Evolutionary conservation across 2,888 invertebrate genomes (phyloP).

Genomic region (Leucophora obtusa): DNA sequence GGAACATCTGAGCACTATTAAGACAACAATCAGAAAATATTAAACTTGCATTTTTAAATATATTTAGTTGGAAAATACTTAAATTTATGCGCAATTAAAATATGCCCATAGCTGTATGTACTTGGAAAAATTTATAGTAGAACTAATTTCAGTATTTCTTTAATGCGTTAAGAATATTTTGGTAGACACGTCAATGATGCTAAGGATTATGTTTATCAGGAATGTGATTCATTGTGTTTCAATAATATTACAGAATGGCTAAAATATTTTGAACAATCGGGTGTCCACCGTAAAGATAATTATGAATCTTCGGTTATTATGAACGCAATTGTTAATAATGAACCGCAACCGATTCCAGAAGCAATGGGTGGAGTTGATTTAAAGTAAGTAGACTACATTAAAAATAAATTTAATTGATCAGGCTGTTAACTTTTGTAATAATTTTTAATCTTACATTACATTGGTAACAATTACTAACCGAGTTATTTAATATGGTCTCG

Average conservation of each 20-base stretch:
- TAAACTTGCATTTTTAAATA: too few species aligned
- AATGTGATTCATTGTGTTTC: slow-evolving; percentile 71
- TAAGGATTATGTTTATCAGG: slow-evolving; percentile 68
- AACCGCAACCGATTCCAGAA: slow-evolving; percentile 48
- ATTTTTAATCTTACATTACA: too few species aligned
- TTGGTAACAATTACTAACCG: too few species aligned
- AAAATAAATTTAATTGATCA: neutral
- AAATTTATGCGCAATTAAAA: too few species aligned
- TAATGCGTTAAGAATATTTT: slow-evolving; percentile 68
- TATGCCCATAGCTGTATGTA: too few species aligned
- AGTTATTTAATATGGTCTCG: too few species aligned
- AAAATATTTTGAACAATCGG: slow-evolving; percentile 66
- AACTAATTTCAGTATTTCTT: neutral
- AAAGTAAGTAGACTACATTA: slow-evolving; percentile 49
- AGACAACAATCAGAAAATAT: too few species aligned
- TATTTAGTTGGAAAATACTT: too few species aligned
- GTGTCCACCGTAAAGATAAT: slow-evolving; percentile 66
- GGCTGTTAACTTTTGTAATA: too few species aligned
- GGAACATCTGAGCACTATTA: too few species aligned
- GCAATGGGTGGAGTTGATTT: slow-evolving; percentile 58
- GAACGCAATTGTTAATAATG: slow-evolving; percentile 67
- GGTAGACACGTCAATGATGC: slow-evolving; percentile 66
- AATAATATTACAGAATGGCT: slow-evolving; percentile 73
- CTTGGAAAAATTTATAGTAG: neutral
- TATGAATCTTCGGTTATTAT: slow-evolving; percentile 72